A percentile compares a stretch with the other conserved stretches of the same genome.
Evolutionary conservation across 2,113 vertebrate genomes (phyloP).

Genomic region (Notechis scutatus): DNA sequence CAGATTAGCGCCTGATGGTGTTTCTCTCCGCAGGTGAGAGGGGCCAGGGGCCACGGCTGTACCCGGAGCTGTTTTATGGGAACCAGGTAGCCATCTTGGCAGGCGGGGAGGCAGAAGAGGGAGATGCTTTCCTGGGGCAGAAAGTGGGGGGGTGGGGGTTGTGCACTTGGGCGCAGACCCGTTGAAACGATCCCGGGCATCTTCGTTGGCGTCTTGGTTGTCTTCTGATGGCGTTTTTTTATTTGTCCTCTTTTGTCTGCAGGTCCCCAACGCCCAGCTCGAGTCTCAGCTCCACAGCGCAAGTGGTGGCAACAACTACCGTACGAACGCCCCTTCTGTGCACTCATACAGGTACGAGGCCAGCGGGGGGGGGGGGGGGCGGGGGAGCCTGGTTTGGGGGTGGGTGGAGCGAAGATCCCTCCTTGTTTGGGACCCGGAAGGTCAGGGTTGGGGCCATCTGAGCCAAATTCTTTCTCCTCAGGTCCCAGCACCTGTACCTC

Average conservation of each 20-base stretch:
- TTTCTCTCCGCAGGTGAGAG: constrained; percentile 14
- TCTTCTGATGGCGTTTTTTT: neutral
- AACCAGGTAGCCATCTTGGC: constrained; percentile 19
- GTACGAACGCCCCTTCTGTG: constrained; percentile 64
- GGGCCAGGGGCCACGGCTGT: constrained; percentile 48
- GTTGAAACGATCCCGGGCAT: neutral
- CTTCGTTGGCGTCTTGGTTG: too few species aligned
- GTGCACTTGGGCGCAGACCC: neutral
- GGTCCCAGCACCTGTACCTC: constrained; percentile 62
- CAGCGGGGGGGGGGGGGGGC: too few species aligned
- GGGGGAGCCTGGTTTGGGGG: neutral
- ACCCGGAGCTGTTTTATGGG: constrained; percentile 59
- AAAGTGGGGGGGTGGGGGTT: neutral
- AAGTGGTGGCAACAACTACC: constrained; percentile 48
- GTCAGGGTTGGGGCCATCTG: neutral
- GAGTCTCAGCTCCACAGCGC: constrained; percentile 60
- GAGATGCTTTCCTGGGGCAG: too few species aligned
- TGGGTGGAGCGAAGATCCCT: accelerated
- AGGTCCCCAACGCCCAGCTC: constrained; percentile 54
- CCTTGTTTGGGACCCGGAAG: accelerated
- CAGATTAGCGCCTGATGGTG: neutral
- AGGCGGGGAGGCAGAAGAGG: too few species aligned
- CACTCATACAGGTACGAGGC: constrained; percentile 60
- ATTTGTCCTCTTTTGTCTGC: neutral
- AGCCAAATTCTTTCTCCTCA: neutral